A percentile compares a stretch with the other conserved stretches of the same genome.
Conservation (phyloP, 2,797 vertebrate species). For the Sandelia bainsii region DNA sequence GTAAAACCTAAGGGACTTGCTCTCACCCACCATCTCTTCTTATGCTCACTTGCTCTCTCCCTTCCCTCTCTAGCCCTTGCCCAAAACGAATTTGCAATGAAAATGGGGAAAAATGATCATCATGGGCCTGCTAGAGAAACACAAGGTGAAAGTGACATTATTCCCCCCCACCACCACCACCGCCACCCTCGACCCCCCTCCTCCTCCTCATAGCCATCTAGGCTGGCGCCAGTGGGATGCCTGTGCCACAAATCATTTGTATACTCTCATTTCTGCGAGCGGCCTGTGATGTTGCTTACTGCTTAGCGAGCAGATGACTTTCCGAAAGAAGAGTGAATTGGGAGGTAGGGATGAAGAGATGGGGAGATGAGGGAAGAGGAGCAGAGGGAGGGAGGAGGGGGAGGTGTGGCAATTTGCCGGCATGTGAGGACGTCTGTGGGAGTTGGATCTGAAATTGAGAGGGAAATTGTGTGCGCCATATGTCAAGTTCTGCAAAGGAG, state of each 20-base stretch:
- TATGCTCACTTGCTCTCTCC: constrained; percentile 30
- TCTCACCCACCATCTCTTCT: constrained; percentile 50
- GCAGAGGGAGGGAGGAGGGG: constrained; percentile 17
- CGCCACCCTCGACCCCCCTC: background rate
- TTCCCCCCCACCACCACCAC: constrained; percentile 16
- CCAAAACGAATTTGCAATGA: constrained; percentile 90
- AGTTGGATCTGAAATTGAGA: constrained; percentile 84
- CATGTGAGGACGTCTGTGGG: constrained; percentile 76
- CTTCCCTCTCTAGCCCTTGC: constrained; percentile 55
- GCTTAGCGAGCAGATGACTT: constrained; percentile 87
- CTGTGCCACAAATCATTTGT: constrained; percentile 89
- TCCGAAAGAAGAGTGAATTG: constrained; percentile 78
- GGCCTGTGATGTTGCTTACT: constrained; percentile 84
- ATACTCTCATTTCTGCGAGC: constrained; percentile 85
- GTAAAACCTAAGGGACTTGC: constrained; percentile 46
- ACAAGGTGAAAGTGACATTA: constrained; percentile 90
- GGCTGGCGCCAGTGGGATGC: constrained; percentile 81
- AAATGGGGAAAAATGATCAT: constrained; percentile 89
- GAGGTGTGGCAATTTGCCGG: constrained; percentile 74
- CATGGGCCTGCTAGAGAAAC: constrained; percentile 82
- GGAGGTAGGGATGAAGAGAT: constrained; percentile 58
- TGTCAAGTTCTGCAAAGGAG: constrained; percentile 82
- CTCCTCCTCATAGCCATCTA: constrained; percentile 52
- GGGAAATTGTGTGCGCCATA: constrained; percentile 82
- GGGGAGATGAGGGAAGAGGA: constrained; percentile 57